Conservation (phyloP, 2,113 vertebrate species). For the Anas platyrhynchos region DNA sequence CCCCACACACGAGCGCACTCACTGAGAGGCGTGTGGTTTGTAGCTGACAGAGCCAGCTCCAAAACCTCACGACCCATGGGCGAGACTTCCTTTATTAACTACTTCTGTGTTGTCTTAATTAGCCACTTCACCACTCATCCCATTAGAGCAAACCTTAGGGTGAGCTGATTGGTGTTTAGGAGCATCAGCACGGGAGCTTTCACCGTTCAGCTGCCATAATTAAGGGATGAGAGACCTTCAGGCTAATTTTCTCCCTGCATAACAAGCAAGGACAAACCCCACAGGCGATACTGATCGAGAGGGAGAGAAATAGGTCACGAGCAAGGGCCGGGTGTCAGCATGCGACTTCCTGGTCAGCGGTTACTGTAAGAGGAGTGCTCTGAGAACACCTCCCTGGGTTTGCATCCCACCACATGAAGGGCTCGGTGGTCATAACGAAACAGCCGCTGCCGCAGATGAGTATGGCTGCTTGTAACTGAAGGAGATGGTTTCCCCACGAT, state of each 20-base stretch:
- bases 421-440: conserved; percentile 19
- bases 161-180: not conserved
- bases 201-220: not conserved
- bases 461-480: not conserved
- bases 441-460: conserved; percentile 18
- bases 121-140: not conserved
- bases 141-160: not conserved
- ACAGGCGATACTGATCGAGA: accelerated
- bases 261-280: not conserved
- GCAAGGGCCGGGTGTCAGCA: accelerated
- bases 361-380: conserved; percentile 8
- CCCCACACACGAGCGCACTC: accelerated
- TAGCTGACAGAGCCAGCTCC: not conserved
- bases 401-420: conserved; percentile 15
- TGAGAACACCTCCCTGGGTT: not conserved
- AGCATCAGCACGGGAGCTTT: not conserved
- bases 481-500: not conserved
- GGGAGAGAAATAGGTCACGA: conserved; percentile 60
- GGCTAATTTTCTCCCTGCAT: not conserved
- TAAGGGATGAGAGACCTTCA: accelerated
- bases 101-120: not conserved
- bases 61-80: not conserved
- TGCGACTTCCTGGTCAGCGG: not conserved
- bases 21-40: not conserved
- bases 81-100: not conserved